Percentiles rank a stretch among this genome's conserved stretches.
phyloP scores from a whole-genome alignment of 1,140 invertebrate genomes.

The Uloborus diversus region DNA sequence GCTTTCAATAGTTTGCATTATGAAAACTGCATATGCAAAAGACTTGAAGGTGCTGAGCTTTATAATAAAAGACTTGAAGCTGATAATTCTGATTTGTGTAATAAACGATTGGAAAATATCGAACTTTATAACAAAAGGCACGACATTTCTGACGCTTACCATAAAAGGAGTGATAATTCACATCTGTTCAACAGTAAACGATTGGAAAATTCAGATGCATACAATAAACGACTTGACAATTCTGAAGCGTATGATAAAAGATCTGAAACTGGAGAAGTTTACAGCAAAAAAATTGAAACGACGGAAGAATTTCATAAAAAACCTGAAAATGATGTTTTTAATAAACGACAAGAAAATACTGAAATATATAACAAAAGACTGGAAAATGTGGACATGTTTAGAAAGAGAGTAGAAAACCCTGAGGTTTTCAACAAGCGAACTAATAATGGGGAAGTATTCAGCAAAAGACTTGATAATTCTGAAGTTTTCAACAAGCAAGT shows the following conservation, averaged over 20 bases:
- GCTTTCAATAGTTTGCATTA: slow-evolving; percentile 52
- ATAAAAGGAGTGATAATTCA: slow-evolving; percentile 16
- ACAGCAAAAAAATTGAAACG: neutral
- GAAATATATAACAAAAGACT: slow-evolving; percentile 21
- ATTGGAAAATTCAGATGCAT: neutral
- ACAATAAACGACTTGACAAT: slow-evolving; percentile 8
- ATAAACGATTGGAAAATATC: neutral
- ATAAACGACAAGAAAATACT: slow-evolving; percentile 10
- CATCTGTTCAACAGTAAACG: neutral
- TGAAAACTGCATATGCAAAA: slow-evolving; percentile 46
- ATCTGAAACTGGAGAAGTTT: neutral
- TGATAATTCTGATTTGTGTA: slow-evolving; percentile 12
- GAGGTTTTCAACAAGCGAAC: too few species aligned
- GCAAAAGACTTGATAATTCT: neutral
- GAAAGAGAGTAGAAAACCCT: too few species aligned
- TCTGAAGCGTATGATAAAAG: slow-evolving; percentile 8
- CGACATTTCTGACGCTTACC: slow-evolving; percentile 17
- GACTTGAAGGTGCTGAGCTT: slow-evolving; percentile 32
- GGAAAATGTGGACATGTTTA: slow-evolving; percentile 20
- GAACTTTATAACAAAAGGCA: slow-evolving; percentile 21
- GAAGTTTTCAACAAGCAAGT: neutral
- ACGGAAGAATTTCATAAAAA: neutral
- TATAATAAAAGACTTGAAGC: slow-evolving; percentile 38
- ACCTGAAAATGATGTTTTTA: neutral
- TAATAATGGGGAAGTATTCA: neutral